Conservation (phyloP, 1,140 invertebrate genomes). For the Lepidostoma basale region DNA sequence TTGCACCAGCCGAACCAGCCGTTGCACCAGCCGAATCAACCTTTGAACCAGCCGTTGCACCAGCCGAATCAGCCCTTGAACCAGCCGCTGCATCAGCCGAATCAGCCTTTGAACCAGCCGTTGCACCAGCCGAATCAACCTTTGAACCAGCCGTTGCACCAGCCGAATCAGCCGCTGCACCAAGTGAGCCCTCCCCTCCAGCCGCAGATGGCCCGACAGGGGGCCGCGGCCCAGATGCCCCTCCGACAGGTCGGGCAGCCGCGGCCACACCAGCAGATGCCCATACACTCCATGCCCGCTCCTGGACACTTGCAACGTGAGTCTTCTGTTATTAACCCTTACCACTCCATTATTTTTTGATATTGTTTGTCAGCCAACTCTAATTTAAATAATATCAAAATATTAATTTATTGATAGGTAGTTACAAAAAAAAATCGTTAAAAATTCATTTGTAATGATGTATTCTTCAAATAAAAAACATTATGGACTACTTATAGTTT, state of each 20-base stretch:
- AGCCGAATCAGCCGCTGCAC: conserved; percentile 13
- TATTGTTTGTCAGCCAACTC: too few relatives aligned
- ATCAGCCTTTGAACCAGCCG: conserved; percentile 20
- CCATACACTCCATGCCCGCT: conserved; percentile 22
- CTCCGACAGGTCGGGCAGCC: not conserved
- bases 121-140: conserved; percentile 26
- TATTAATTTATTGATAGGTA: too few relatives aligned
- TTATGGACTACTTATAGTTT: too few relatives aligned
- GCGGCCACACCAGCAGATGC: conserved; percentile 7
- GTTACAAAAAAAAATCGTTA: too few relatives aligned
- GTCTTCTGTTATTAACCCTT: too few relatives aligned
- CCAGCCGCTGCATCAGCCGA: conserved; percentile 31
- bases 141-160: conserved; percentile 27
- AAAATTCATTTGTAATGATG: too few relatives aligned
- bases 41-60: conserved; percentile 28
- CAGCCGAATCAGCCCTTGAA: conserved; percentile 25
- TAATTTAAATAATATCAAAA: too few relatives aligned
- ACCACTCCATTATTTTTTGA: too few relatives aligned
- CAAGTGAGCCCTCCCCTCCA: conserved; percentile 13
- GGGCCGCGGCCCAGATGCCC: not conserved
- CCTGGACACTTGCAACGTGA: conserved; percentile 13
- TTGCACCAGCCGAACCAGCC: conserved; percentile 12
- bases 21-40: conserved; percentile 30
- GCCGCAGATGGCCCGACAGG: conserved; percentile 4
- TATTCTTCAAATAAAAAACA: too few relatives aligned